These are phyloP conservation scores for Metopia argyrocephala DNA, from an alignment of 2,888 invertebrate species.

Conservation along the genomic window DNA sequence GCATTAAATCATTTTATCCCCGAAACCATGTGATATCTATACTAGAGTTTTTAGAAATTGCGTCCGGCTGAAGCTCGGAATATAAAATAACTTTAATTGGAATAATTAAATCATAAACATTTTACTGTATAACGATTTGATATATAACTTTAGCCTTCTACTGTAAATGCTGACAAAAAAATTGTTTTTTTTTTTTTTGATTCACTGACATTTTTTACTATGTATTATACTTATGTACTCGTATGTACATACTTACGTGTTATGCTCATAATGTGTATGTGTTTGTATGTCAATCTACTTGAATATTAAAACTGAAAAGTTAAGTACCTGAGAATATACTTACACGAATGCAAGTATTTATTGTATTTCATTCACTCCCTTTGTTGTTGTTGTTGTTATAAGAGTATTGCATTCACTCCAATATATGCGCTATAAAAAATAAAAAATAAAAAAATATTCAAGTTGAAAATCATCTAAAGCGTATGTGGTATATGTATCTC, in stretches of 20 bases:
- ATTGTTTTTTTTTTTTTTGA: background rate
- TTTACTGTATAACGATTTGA: too few species aligned
- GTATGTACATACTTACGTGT: background rate
- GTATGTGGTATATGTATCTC: conserved; percentile 40
- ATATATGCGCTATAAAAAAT: background rate
- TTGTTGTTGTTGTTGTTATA: background rate
- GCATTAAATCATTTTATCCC: too few species aligned
- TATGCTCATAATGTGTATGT: conserved; percentile 31
- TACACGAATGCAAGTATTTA: background rate
- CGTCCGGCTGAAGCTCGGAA: too few species aligned
- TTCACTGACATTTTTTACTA: conserved; percentile 40
- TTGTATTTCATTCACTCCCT: conserved; percentile 19
- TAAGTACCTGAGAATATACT: conserved; percentile 37
- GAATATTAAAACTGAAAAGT: conserved; percentile 43
- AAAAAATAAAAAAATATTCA: background rate
- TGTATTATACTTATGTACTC: background rate
- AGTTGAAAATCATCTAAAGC: conserved; percentile 45
- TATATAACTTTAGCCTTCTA: background rate
- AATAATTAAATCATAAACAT: too few species aligned
- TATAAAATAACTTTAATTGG: too few species aligned
- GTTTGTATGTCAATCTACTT: conserved; percentile 51
- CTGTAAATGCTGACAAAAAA: background rate
- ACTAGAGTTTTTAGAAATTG: too few species aligned
- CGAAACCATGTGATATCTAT: too few species aligned
- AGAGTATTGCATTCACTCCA: background rate